phyloP scores from a whole-genome alignment of 2,797 vertebrate species.

The Lindbergichthys nudifrons region DNA sequence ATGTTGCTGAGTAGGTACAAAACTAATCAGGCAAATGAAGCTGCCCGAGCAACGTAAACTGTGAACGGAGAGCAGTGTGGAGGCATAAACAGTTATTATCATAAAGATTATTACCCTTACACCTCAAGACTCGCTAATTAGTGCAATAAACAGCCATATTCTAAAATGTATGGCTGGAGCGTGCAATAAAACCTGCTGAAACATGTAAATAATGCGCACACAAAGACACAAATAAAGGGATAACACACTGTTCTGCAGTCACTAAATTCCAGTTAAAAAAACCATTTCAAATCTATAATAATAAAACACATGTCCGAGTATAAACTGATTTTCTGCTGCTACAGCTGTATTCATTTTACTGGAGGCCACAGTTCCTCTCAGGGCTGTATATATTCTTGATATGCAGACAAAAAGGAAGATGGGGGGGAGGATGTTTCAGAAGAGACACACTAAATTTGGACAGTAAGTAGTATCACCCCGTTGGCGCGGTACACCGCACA shows the following conservation, averaged over 20 bases:
- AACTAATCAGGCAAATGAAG: conserved; percentile 81
- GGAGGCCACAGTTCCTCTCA: conserved; percentile 70
- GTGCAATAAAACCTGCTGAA: conserved; percentile 60
- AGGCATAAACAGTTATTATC: conserved; percentile 82
- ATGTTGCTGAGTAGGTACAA: conserved; percentile 79
- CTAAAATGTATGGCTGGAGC: conserved; percentile 72
- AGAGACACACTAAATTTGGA: conserved; percentile 89
- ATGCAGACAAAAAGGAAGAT: conserved; percentile 69
- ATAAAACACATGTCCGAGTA: conserved; percentile 53
- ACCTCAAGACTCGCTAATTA: conserved; percentile 83
- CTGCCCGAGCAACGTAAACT: conserved; percentile 73
- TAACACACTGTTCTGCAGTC: conserved; percentile 51
- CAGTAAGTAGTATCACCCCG: conserved; percentile 89
- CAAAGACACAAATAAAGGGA: conserved; percentile 56
- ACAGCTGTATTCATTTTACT: conserved; percentile 80
- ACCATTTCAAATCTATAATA: conserved; percentile 70
- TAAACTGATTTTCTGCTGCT: conserved; percentile 68
- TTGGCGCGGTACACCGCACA: conserved; percentile 86
- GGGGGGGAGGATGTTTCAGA: conserved; percentile 68
- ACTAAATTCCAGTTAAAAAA: conserved; percentile 57
- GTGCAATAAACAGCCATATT: conserved; percentile 79
- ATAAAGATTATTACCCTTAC: conserved; percentile 84
- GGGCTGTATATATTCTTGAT: conserved; percentile 75
- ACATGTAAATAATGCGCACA: conserved; percentile 58
- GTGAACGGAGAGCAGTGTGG: conserved; percentile 72